Base-by-base conservation (phyloP, 2,888 invertebrate species). In the Anticlea derivata region DNA sequence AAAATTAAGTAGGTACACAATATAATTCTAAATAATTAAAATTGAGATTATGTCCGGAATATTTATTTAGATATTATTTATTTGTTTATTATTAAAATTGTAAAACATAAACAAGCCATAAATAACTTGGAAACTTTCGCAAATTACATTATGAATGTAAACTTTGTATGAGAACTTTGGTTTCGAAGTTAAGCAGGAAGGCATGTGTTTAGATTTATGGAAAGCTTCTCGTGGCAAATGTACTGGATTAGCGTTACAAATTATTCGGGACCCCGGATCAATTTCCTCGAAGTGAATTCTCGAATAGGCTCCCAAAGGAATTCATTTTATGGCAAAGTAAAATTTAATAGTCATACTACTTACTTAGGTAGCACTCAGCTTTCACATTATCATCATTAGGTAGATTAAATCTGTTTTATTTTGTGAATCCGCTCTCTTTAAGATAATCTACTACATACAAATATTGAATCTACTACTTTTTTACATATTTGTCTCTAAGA, bases 231-330 rank as follows among this genome's bases (percentile, higher is more conserved):
- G 40, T 38, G 33, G 48, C 46, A 49, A 54, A 51, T 58, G 38
- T 49, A 39, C 35, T 29, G 49, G 50, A 55, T 55, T 55, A 59
- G 48, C 55, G 41, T 55, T 20, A 55, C 52, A 53, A 59, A 53
- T 59, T 59, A 47, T 52, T 47, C 45, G 44, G 45, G 46, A 51
- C 8, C 38, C 11, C 34, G 26, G 38, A 58, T 48, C 45, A 38
- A 50, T 48, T 40, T 44, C 40, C 47, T 40, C 33, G 29, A 53
- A 53, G 46, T 37, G 37, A 43, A 52, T 38, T 41, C 51, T 43
- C 37, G 8, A 45, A 40, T 31, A 10, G 31, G 26, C 30, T 40
- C 38, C 7, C 31, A 23, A 33, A 50, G 34, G 24, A 40, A 45
- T 31, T 13, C 12, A 20, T 31, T 41, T 38, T 39, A 39, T 7